A percentile compares a stretch with the other conserved stretches of the same genome.
These are phyloP conservation scores for Antennarius striatus DNA, from an alignment of 2,113 vertebrate genomes.

Conservation along the genomic window DNA sequence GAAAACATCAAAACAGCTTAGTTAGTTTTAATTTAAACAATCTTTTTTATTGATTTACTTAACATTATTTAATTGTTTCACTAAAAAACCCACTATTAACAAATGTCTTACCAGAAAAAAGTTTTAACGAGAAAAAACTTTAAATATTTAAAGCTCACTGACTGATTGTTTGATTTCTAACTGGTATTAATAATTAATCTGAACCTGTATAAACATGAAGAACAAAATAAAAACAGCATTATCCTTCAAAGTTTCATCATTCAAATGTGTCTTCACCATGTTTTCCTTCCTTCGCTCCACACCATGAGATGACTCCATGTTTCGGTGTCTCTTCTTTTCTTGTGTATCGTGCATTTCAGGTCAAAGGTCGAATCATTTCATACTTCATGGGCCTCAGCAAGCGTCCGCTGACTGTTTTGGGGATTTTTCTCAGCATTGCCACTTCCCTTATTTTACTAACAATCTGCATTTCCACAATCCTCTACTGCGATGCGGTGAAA, in stretches of 20 bases:
- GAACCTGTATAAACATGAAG: neutral
- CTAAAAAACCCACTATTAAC: too few relatives aligned
- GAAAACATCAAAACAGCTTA: too few relatives aligned
- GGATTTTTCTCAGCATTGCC: slow-evolving; percentile 85
- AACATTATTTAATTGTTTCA: too few relatives aligned
- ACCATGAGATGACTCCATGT: slow-evolving; percentile 48
- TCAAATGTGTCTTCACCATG: slow-evolving; percentile 29
- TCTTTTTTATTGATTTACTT: too few relatives aligned
- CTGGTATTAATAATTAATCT: too few relatives aligned
- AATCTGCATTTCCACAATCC: slow-evolving; percentile 85
- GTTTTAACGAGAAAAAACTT: too few relatives aligned
- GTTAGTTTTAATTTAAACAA: too few relatives aligned
- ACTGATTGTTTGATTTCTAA: too few relatives aligned
- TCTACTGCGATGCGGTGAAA: slow-evolving; percentile 88
- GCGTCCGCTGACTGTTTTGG: slow-evolving; percentile 85
- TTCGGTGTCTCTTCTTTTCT: slow-evolving; percentile 72
- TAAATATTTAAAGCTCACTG: too few relatives aligned
- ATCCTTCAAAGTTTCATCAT: slow-evolving; percentile 30
- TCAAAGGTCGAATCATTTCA: slow-evolving; percentile 86
- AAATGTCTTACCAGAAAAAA: too few relatives aligned
- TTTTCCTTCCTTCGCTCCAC: slow-evolving; percentile 27
- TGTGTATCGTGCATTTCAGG: slow-evolving; percentile 84
- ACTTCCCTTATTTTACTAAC: slow-evolving; percentile 83
- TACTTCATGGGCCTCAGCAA: slow-evolving; percentile 89
- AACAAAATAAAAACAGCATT: neutral